A percentile compares a stretch with the other conserved stretches of the same genome.
Conservation (phyloP, 2,113 vertebrate species). For the Neopipo cinnamomea region DNA sequence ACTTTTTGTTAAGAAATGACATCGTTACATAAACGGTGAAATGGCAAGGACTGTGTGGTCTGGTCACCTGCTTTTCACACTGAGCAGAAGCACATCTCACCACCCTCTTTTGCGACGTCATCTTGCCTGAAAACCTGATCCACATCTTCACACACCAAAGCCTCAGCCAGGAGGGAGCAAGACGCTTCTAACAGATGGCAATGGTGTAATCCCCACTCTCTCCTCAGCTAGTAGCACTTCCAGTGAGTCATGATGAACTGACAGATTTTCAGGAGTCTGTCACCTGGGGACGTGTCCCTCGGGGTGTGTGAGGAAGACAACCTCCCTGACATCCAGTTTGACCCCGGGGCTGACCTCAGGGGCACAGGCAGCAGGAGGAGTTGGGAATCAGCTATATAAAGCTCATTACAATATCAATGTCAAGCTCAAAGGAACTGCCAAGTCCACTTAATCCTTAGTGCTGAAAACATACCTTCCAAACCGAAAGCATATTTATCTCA, state of each 20-base stretch:
- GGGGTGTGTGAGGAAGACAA: background rate
- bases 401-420: conserved; percentile 23
- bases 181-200: background rate
- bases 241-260: background rate
- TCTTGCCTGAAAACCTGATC: background rate
- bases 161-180: background rate
- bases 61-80: background rate
- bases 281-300: background rate
- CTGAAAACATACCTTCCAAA: background rate
- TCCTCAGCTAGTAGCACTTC: background rate
- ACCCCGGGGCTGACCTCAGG: background rate
- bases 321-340: background rate
- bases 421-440: conserved; percentile 29
- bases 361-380: background rate
- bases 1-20: background rate
- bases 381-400: conserved; percentile 20
- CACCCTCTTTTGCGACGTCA: background rate
- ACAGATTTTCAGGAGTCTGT: background rate
- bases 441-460: background rate
- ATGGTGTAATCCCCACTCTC: background rate
- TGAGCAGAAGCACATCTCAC: background rate
- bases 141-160: background rate
- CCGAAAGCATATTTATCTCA: background rate
- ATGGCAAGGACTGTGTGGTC: background rate
- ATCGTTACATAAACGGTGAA: background rate